phyloP scores from a whole-genome alignment of 2,113 vertebrate species.

The Formicarius rufipectus region DNA sequence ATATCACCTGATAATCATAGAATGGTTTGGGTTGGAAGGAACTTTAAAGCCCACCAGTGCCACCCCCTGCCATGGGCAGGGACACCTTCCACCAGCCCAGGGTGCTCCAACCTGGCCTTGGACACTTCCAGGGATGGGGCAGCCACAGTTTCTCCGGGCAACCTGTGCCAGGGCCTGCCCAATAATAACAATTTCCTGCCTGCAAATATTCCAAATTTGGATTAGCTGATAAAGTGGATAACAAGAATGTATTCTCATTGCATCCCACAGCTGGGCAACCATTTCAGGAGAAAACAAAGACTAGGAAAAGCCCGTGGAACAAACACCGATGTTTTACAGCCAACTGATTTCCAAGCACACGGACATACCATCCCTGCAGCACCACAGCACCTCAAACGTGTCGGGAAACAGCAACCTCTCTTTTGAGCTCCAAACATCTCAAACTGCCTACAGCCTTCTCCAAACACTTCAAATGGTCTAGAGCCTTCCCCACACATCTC shows the following conservation, averaged over 20 bases:
- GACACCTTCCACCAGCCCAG: background rate
- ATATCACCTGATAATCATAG: background rate
- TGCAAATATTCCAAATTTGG: background rate
- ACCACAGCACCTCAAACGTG: background rate
- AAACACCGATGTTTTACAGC: background rate
- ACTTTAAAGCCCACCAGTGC: fast-evolving
- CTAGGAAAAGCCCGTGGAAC: background rate
- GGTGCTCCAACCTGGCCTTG: fast-evolving
- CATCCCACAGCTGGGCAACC: background rate
- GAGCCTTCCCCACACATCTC: background rate
- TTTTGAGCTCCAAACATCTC: background rate
- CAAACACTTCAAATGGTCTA: background rate
- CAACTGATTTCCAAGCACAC: background rate
- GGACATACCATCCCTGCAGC: background rate
- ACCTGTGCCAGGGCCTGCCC: background rate
- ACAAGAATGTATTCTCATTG: background rate
- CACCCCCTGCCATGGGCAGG: background rate
- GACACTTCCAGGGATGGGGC: background rate
- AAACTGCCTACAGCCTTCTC: background rate
- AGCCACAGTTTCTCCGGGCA: background rate
- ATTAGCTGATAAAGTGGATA: background rate
- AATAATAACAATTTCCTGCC: fast-evolving
- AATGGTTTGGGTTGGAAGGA: background rate
- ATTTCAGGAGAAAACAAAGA: background rate
- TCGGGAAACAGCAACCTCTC: background rate